Evolutionary conservation across 2,797 vertebrate genomes (phyloP).

Genomic region (Gila robusta): DNA sequence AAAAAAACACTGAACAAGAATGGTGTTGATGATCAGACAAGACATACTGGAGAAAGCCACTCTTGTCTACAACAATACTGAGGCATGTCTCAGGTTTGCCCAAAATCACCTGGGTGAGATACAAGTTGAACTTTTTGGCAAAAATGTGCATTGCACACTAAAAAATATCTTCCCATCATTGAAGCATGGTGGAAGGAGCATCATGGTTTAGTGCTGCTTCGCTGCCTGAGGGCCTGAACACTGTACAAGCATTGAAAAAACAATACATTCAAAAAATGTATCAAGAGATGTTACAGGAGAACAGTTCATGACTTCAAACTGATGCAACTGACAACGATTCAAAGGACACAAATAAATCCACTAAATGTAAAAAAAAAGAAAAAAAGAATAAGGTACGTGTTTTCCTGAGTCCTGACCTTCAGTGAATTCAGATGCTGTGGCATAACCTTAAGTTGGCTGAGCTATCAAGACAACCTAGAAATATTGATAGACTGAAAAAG

Average conservation of each 20-base stretch:
- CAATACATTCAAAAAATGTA: background rate
- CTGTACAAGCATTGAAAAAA: background rate
- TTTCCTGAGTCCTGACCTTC: background rate
- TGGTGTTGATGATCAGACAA: background rate
- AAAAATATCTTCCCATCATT: background rate
- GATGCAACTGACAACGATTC: background rate
- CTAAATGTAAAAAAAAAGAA: background rate
- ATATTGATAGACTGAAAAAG: background rate
- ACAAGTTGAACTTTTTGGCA: background rate
- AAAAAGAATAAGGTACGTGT: background rate
- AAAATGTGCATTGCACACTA: background rate
- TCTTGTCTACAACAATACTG: background rate
- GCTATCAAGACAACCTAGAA: background rate
- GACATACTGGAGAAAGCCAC: background rate
- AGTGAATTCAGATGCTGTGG: background rate
- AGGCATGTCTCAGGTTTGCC: background rate
- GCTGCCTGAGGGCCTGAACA: no score
- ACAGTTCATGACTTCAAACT: background rate
- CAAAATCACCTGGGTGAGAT: background rate
- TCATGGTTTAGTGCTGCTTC: background rate
- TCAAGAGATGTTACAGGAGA: background rate
- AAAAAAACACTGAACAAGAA: background rate
- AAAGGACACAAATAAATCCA: background rate
- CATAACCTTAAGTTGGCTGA: no score
- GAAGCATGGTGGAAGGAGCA: background rate